Evolutionary conservation across 2,113 vertebrate species (phyloP), one percentile per base, ranked within the genome.

Genomic region (Thomomys bottae): DNA sequence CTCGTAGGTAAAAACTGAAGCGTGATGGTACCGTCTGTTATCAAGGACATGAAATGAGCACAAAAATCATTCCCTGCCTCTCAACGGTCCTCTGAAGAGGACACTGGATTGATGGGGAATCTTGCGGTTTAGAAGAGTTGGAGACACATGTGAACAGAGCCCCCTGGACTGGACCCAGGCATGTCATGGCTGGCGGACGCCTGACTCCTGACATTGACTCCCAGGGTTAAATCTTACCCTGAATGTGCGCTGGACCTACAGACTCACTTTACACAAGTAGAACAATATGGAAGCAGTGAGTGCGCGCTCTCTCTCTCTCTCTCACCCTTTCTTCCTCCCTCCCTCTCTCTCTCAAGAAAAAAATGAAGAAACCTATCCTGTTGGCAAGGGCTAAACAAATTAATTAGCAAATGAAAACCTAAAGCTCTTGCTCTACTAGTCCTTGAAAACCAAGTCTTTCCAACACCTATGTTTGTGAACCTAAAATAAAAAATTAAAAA

Each of bases 191-290:
- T 36, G 61, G 36, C 1, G 42, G 18, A 30, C n/a, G 28, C 9
- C 26, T 5, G 20, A 2, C 6, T 67, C 54, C 49, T 9, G 2
- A 36, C 12, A 1, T 7, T 24, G 28, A 18, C 45, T 32, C 34
- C 36, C 40, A 32, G 26, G 1, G 0, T 18, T 4, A 7, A 1
- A 2, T 14, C n/a, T 64, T 15, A 0, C 5, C 24, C 23, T 23
- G 2, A 34, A 2, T 1, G 23, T 26, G 45, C 21, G 26, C 45
- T 34, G 36, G 4, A 49, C 17, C 38, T 38, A 11, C 5, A 14
- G 49, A 34, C 77, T 83, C 71, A 3, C 18, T 4, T 61, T 40
- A 84, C 11, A 1, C 3, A 30, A 12, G 57, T 5, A 30, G 67
- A 63, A 30, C 5, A 15, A 4, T 3, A 26, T 24, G 4, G 34